Conservation (phyloP, 2,888 invertebrate species). For the Hemithea aestivaria region DNA sequence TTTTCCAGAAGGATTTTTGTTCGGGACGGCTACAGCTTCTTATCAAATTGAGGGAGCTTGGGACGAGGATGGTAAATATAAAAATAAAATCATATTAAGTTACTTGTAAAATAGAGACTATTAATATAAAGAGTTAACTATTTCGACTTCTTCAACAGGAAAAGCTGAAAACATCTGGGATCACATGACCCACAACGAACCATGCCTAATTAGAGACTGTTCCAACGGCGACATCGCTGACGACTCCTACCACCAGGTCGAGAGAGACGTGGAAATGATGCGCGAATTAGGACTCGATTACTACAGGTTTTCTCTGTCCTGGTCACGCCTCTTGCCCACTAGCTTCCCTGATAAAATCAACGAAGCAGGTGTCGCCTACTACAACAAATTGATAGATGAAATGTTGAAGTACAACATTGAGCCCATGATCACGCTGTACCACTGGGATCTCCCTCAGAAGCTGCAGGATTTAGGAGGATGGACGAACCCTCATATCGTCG, state of each 20-base stretch:
- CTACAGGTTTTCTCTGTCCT: slow-evolving; percentile 80
- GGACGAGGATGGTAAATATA: slow-evolving; percentile 61
- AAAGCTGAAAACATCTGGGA: slow-evolving; percentile 83
- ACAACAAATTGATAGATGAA: slow-evolving; percentile 73
- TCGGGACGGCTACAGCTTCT: slow-evolving; percentile 54
- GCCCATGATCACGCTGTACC: slow-evolving; percentile 78
- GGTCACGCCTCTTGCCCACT: slow-evolving; percentile 81
- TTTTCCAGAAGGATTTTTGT: slow-evolving; percentile 41
- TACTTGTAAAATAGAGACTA: too few species aligned
- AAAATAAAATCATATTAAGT: neutral
- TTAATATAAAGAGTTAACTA: too few species aligned
- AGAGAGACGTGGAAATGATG: slow-evolving; percentile 72
- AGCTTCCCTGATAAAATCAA: slow-evolving; percentile 77
- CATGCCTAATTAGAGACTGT: slow-evolving; percentile 68
- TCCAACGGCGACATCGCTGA: slow-evolving; percentile 79
- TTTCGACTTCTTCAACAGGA: too few species aligned
- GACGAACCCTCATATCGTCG: slow-evolving; percentile 57
- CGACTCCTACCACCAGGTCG: slow-evolving; percentile 80
- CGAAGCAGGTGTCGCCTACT: slow-evolving; percentile 52
- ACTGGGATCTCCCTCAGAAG: slow-evolving; percentile 73
- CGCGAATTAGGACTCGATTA: slow-evolving; percentile 64
- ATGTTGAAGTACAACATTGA: slow-evolving; percentile 77
- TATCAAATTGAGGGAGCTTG: slow-evolving; percentile 77
- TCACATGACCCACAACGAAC: slow-evolving; percentile 62
- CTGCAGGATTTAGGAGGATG: slow-evolving; percentile 77